Conservation (phyloP, 2,797 vertebrate genomes). For the Urocyon cinereoargenteus region DNA sequence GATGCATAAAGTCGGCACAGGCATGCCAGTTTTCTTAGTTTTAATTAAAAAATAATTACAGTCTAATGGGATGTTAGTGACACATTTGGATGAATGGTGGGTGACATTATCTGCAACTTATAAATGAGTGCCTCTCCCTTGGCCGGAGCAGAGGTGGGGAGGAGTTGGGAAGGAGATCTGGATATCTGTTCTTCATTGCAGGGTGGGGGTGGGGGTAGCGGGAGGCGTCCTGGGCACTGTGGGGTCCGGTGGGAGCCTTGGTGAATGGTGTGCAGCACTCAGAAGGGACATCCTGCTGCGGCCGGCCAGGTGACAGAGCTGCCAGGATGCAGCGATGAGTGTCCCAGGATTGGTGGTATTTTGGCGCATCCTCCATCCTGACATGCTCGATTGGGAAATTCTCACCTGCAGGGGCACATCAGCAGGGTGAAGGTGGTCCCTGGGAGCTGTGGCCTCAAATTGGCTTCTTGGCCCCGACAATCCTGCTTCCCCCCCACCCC, state of each 20-base stretch:
- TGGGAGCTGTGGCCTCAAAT: not conserved
- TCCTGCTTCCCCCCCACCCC: constrained; percentile 26
- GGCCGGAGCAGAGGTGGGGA: constrained; percentile 75
- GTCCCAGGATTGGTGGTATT: not conserved
- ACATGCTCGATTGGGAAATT: constrained; percentile 55
- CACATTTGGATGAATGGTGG: constrained; percentile 91
- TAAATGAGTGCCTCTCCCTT: constrained; percentile 88
- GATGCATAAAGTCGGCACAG: constrained; percentile 91
- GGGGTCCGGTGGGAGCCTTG: constrained; percentile 7
- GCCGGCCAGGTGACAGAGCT: constrained; percentile 33
- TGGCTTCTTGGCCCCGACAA: not conserved
- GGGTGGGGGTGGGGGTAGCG: not conserved
- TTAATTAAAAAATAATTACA: constrained; percentile 94
- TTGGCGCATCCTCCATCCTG: constrained; percentile 49
- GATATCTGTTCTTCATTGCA: not conserved
- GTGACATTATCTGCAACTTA: constrained; percentile 91
- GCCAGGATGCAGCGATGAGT: constrained; percentile 70
- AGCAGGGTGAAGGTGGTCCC: not conserved
- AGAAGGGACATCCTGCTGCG: not conserved
- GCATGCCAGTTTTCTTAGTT: constrained; percentile 91
- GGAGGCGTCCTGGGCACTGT: not conserved
- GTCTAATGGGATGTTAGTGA: constrained; percentile 92
- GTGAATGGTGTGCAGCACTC: not conserved
- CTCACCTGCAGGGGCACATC: not conserved
- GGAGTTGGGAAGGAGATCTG: not conserved